Base-by-base conservation (phyloP, 2,797 vertebrate species). In the Rhodeus uyekii region DNA sequence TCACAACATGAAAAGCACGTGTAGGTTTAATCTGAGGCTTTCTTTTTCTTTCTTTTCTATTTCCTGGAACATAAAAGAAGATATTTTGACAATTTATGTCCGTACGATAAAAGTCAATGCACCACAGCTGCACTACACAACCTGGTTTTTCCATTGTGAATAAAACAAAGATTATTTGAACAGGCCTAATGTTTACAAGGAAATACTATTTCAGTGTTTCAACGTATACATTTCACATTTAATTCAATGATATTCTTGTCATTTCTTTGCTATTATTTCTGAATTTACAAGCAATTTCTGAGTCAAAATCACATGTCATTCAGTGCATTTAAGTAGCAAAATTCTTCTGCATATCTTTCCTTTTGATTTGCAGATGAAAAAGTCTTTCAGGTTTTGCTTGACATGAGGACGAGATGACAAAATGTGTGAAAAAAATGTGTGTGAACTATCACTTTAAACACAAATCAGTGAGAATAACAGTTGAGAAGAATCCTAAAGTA, bases 31-130 rank as follows among this genome's bases (percentile, higher is more conserved):
- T n/a, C n/a, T n/a, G 46, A 6, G 16, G 7, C 19, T n/a, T 53
- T 53, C 0, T n/a, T 9, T 9, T 22, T 4, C 1, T 14, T 4
- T 4, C 1, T 5, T 44, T 13, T 46, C 1, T 18, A 1, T 8
- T 22, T n/a, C 9, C 10, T 53, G 50, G 9, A 55, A 24, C n/a
- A 55, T 12, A 24, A 24, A n/a, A 53, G 0, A 5, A 14, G 0
- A 53, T n/a, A 53, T 53, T n/a, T 53, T 22, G 48, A 50, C 44
- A 3, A 3, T 22, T 10, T 53, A 0, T 53, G n/a, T 58, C 5
- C n/a, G 6, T 13, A 6, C 1, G 5, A 24, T 58, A 55, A n/a
- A 2, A 24, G 22, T 24, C 50, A 55, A 12, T 12, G 50, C 0
- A 55, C n/a, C 22, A 55, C 24, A 58, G 5, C 22, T 53, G 50